These are phyloP conservation scores for Sciurus vulgaris DNA, from an alignment of 2,797 vertebrate species.

Conservation along the genomic window DNA sequence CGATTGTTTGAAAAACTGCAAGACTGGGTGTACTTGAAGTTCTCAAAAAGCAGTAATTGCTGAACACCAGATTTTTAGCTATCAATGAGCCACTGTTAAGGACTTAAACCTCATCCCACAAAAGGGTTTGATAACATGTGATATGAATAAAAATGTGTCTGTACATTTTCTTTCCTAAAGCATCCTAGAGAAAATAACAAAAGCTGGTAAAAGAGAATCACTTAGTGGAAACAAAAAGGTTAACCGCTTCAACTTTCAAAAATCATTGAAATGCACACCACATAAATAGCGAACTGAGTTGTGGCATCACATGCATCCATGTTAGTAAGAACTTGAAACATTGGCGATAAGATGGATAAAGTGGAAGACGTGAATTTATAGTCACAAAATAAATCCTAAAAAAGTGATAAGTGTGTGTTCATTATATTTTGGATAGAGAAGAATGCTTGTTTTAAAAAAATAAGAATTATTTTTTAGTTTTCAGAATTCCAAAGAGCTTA, in stretches of 20 bases:
- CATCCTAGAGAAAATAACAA: conserved; percentile 60
- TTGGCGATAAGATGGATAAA: neutral
- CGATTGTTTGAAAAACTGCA: conserved; percentile 81
- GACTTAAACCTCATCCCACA: conserved; percentile 71
- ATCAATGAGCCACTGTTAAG: conserved; percentile 81
- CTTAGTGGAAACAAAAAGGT: conserved; percentile 44
- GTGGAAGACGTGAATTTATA: neutral
- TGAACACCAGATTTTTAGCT: conserved; percentile 78
- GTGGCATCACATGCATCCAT: neutral
- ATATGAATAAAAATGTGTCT: conserved; percentile 62
- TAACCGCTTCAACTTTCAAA: neutral
- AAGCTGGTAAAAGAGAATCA: neutral
- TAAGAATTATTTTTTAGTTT: neutral
- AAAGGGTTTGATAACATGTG: conserved; percentile 64
- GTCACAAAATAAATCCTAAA: conserved; percentile 40
- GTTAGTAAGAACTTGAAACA: neutral
- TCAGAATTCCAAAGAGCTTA: conserved; percentile 39
- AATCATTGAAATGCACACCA: neutral
- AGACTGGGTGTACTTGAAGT: conserved; percentile 71
- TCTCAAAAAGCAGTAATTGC: conserved; percentile 75
- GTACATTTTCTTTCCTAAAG: conserved; percentile 62
- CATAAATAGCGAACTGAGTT: neutral
- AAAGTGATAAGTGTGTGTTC: neutral
- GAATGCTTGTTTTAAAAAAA: neutral
- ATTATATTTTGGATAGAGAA: neutral